Evolutionary conservation across 23 tunicate species (phyloP).

Genomic region (Clavelina lepadiformis): DNA sequence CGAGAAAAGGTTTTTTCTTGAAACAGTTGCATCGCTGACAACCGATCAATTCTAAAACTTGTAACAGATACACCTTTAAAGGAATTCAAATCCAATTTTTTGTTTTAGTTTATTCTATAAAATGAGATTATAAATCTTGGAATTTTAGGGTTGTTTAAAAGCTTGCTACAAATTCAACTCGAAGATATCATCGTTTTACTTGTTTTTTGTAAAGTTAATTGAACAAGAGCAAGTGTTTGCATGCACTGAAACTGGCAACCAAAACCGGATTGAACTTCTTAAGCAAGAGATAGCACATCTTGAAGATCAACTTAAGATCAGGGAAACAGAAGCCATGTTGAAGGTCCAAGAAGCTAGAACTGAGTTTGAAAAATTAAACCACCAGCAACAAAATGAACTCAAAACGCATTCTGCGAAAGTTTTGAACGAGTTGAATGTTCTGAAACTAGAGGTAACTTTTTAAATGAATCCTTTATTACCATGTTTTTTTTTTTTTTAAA

Average conservation of each 20-base stretch:
- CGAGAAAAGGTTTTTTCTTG: constrained; percentile 27
- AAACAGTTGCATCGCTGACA: too few species aligned
- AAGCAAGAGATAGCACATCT: not conserved
- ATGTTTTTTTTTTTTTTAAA: not conserved
- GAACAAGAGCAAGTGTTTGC: not conserved
- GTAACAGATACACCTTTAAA: too few species aligned
- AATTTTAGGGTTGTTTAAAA: too few species aligned
- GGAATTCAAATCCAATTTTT: too few species aligned
- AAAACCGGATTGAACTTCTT: not conserved
- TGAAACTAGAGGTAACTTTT: constrained; percentile 13
- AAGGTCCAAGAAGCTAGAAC: not conserved
- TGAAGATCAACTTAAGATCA: not conserved
- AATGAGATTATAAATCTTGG: too few species aligned
- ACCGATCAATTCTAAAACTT: too few species aligned
- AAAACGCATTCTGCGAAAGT: not conserved
- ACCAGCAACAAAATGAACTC: too few species aligned
- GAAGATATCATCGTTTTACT: not conserved
- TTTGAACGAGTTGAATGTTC: constrained; percentile 1
- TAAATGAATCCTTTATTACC: not conserved
- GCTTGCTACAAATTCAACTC: too few species aligned
- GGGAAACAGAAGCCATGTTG: not conserved
- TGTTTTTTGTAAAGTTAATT: not conserved
- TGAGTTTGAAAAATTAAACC: too few species aligned
- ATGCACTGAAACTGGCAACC: not conserved
- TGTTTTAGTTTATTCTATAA: too few species aligned